Conservation (phyloP, 1,140 invertebrate genomes). For the Lutraria rhynchaena region DNA sequence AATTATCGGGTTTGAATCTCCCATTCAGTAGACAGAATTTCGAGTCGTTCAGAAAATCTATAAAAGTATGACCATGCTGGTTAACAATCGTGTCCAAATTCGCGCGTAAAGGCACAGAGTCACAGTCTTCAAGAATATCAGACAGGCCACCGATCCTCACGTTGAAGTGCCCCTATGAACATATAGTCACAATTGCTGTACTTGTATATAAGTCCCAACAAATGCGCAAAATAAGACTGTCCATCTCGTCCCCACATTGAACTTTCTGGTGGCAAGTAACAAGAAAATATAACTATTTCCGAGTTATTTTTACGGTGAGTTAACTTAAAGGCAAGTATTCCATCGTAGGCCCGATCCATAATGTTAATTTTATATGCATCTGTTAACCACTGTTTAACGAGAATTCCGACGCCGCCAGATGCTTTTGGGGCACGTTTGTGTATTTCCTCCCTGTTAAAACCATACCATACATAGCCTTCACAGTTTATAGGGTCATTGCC, state of each 20-base stretch:
- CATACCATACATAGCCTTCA: slow-evolving; percentile 15
- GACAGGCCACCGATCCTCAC: slow-evolving; percentile 3
- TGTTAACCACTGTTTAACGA: slow-evolving; percentile 44
- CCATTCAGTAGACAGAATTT: slow-evolving; percentile 48
- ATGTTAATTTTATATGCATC: slow-evolving; percentile 17
- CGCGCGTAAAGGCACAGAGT: not conserved
- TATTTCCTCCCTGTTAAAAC: slow-evolving; percentile 31
- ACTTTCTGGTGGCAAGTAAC: slow-evolving; percentile 53
- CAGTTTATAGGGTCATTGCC: not conserved
- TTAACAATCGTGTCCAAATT: slow-evolving; percentile 8
- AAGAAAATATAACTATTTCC: slow-evolving; percentile 4
- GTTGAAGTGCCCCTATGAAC: slow-evolving; percentile 28
- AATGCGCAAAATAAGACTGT: slow-evolving; percentile 42
- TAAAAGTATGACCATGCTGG: slow-evolving; percentile 14
- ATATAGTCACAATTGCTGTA: slow-evolving; percentile 1
- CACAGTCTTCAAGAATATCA: slow-evolving; percentile 10
- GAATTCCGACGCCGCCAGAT: slow-evolving; percentile 20
- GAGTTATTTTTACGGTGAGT: not conserved
- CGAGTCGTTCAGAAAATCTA: slow-evolving; percentile 40
- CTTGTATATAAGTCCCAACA: slow-evolving; percentile 53
- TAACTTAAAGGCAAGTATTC: slow-evolving; percentile 41
- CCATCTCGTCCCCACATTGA: slow-evolving; percentile 47
- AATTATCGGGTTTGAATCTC: not conserved
- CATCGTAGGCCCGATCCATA: slow-evolving; percentile 51
- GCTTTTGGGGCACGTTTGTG: not conserved